Evolutionary conservation across 1,140 invertebrate genomes (phyloP), one percentile per base, ranked within the genome.

Genomic region (Zophobas atratus): DNA sequence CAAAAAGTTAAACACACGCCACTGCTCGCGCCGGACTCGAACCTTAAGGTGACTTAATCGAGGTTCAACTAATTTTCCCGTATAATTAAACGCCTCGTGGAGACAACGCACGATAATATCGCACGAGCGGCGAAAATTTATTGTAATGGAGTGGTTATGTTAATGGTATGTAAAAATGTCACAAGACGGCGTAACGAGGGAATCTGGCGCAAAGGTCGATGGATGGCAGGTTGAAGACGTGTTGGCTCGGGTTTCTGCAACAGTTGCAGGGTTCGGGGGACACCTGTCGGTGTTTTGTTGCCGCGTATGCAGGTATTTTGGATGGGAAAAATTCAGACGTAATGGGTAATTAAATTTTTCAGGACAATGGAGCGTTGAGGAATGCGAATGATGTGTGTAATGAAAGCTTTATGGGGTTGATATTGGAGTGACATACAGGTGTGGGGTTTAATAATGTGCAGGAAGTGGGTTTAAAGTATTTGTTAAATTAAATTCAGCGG

Each of bases 131-230:
- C 43, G 20, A 43, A 67, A 67, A 67, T 67, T 67, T 43, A 67
- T 63, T 5, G n/a, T 67, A 5, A 41, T 3, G n/a, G 38, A 1
- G 20, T 20, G 49, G 49, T 46, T 46, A 46, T 46, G 43, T 46
- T 46, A 46, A 46, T 46, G 43, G 20, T 20, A 20, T 20, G 20
- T 20, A 20, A 20, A 20, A 20, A 20, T 20, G 20, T 20, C 20
- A 20, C 20, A 20, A 20, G 20, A 46, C 43, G 43, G 43, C 6
- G 43, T 8, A 46, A 46, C 43, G 43, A 46, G 49, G 6, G 49
- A 51, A 67, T 67, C 60, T 67, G 6, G 60, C 38, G 33, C 57
- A 63, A 20, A 67, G 60, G 60, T 67, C 39, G n/a, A 43, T 33
- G 20, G 6, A 20, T 36, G 56, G 5, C 56, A 60, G 56, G 56